Base-by-base conservation (phyloP, 2,113 vertebrate genomes). In the Xiphophorus maculatus region DNA sequence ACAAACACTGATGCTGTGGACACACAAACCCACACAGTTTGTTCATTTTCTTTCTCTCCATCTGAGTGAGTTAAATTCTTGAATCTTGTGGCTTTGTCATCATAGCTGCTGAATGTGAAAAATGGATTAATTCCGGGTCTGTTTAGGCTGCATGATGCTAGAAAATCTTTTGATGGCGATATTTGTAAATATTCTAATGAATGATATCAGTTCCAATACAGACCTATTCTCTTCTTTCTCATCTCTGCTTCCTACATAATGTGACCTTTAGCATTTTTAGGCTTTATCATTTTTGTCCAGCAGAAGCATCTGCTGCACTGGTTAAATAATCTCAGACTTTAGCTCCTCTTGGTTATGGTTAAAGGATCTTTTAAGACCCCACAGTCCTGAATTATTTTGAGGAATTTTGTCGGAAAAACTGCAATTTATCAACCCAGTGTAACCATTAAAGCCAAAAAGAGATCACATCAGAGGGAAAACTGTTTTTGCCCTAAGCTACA, bases 81-180 rank as follows among this genome's bases (percentile, higher is more conserved):
- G 1, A 65, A 63, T 72, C 63, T 2, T 30, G 15, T 29, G 69
- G 29, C 62, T 69, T 28, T 51, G 44, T 32, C 58, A 8, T 9
- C 6, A 17, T 73, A 72, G 54, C 58, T 4, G 32, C 19, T 27
- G 27, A 54, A 28, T 61, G 69, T 81, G 62, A 76, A 44, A 73
- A 73, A 33, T 17, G 1, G 64, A 69, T 84, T 78, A 76, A 73
- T 84, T 63, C 44, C 19, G 42, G 42, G 71, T 75, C 66, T 37
- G 64, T 65, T 48, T 5, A 6, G 15, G 15, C 44, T 17, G 44
- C 44, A 48, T 5, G 44, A 48, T 25, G 8, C 1, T 54, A 54
- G 22, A 54, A 54, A 6, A 25, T 54, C 19, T 54, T 54, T 22
- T n/a, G 15, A n/a, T 54, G 19, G 22, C 8, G 22, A 22, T 54